Percentiles rank a stretch among this genome's conserved stretches.
Conservation (phyloP, 1,140 invertebrate species). For the Philopotamus ludificatus region DNA sequence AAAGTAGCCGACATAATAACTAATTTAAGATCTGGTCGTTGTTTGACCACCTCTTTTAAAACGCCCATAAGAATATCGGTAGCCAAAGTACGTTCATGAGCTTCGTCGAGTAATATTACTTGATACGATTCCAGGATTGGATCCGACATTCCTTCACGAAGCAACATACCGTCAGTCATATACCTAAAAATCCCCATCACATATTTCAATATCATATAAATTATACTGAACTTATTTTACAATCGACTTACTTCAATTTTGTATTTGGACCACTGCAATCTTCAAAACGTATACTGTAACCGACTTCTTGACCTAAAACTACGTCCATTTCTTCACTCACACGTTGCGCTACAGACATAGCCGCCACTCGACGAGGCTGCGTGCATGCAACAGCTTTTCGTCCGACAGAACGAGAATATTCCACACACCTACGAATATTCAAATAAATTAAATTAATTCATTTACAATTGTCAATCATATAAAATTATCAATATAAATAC, state of each 20-base stretch:
- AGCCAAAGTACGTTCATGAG: conserved; percentile 97
- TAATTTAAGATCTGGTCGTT: conserved; percentile 91
- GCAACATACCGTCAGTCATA: conserved; percentile 99
- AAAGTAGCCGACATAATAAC: conserved; percentile 99
- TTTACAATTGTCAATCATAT: neutral
- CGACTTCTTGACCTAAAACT: conserved; percentile 90
- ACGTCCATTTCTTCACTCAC: conserved; percentile 99
- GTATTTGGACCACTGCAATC: conserved; percentile 97
- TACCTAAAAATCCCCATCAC: conserved; percentile 77
- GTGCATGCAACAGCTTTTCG: conserved; percentile 93
- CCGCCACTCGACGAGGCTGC: conserved; percentile 95
- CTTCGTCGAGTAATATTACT: conserved; percentile 96
- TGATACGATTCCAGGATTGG: conserved; percentile 96
- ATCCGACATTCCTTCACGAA: conserved; percentile 98
- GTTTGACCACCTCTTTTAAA: conserved; percentile 95
- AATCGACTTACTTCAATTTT: conserved; percentile 62
- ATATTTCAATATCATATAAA: no score
- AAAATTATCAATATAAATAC: conserved; percentile 12
- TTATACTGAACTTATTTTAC: neutral
- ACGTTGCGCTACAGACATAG: conserved; percentile 97
- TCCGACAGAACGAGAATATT: conserved; percentile 74
- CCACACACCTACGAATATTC: conserved; percentile 71
- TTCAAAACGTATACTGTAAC: conserved; percentile 99
- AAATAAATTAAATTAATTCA: neutral
- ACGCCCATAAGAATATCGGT: conserved; percentile 99